Evolutionary conservation across 35 echinoderm and acorn worm species (phyloP), one percentile per base, ranked within the genome.

Genomic region (Patiria miniata): DNA sequence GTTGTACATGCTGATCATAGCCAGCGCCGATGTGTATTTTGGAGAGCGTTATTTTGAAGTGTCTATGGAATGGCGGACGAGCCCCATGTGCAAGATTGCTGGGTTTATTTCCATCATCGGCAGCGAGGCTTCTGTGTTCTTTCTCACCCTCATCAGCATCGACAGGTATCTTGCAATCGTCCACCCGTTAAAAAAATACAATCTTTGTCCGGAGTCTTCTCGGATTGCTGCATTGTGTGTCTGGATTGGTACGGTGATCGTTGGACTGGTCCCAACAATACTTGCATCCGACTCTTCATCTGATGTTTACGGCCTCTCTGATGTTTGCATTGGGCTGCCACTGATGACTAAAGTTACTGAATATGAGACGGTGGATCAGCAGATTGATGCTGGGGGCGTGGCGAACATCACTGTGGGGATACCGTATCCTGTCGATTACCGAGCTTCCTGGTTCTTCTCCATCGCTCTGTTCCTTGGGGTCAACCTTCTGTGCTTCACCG

Each of bases 321-420:
- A 91, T 34, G 93, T 95, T 19, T 95, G 93, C 40, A 68, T 95
- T 2, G 93, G 89, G 4, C 52, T 95, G 29, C 93, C 93, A 7
- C 47, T 95, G 17, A 87, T 87, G 42, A 69, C 68, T 8, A 78
- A 79, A 60, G 79, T 90, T 7, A 90, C 92, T 4, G 68, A 89
- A 15, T 59, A 83, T n/a, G 53, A 80, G 23, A 76, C 69, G 38
- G 61, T 78, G 12, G 9, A 69, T 14, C 61, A 34, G 26, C 79
- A 33, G 52, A 89, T 47, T 39, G 79, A 36, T 90, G 80, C 44
- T 22, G 33, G 56, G 30, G 23, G 22, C 21, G 18, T 51, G 23
- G 52, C 40, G 34, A 23, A 50, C 44, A 77, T 79, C 28, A 53
- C 37, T 26, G 68, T 37, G 23, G 47, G 39, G 84, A 90, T 80